Evolutionary conservation across 2,888 invertebrate genomes (phyloP).

Genomic region (Eueremaeus valkanovi): DNA sequence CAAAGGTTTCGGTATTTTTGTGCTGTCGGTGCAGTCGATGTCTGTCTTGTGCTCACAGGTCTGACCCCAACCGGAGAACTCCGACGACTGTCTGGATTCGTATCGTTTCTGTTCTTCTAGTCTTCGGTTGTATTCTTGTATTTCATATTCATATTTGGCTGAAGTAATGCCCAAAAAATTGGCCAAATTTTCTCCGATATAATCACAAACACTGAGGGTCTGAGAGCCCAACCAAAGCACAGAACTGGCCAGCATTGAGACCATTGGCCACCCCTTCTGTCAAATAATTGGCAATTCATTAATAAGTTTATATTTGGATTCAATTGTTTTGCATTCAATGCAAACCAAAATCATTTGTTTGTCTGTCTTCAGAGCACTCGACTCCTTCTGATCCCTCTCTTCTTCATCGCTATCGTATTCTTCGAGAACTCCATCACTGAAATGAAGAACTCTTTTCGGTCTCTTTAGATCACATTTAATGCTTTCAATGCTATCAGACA

Average conservation of each 20-base stretch:
- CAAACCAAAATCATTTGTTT: neutral
- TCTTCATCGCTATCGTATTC: constrained; percentile 38
- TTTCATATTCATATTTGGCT: constrained; percentile 81
- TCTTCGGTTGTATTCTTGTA: constrained; percentile 70
- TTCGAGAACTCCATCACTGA: constrained; percentile 46
- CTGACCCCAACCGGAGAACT: constrained; percentile 42
- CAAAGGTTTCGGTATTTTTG: neutral
- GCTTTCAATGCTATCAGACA: neutral
- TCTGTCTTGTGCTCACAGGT: neutral
- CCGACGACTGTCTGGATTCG: constrained; percentile 49
- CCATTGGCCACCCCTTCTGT: neutral
- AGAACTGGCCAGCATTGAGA: neutral
- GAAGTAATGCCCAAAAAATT: constrained; percentile 79
- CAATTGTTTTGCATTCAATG: neutral
- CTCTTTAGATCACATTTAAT: neutral
- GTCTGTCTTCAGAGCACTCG: neutral
- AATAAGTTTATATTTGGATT: neutral
- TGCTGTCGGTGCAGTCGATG: neutral
- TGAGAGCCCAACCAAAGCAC: constrained; percentile 13
- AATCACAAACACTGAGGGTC: constrained; percentile 43
- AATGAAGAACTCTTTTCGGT: constrained; percentile 44
- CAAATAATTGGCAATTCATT: neutral
- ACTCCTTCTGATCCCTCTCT: neutral
- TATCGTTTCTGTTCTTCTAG: constrained; percentile 57
- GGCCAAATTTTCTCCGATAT: constrained; percentile 70